A percentile compares a stretch with the other conserved stretches of the same genome.
phyloP scores from a whole-genome alignment of 2,797 vertebrate genomes.

The Scleropages formosus region DNA sequence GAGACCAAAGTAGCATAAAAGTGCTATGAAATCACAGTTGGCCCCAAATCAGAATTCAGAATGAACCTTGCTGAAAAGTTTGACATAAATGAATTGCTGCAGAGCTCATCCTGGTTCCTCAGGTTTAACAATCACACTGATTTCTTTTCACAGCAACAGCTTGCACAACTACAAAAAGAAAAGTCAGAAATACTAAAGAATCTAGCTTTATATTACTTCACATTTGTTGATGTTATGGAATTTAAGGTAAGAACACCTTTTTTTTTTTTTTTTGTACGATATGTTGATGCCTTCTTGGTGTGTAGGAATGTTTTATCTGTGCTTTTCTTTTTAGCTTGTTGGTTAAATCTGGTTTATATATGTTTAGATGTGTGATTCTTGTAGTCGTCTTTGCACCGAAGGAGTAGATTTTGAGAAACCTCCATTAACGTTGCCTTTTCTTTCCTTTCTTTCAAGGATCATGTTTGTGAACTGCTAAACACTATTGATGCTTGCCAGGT shows the following conservation, averaged over 20 bases:
- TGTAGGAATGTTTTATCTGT: background rate
- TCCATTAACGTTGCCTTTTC: background rate
- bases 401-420: background rate
- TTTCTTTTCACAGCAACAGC: constrained; percentile 88
- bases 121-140: constrained; percentile 1
- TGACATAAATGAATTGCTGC: constrained; percentile 1
- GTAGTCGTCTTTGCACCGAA: background rate
- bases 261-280: background rate
- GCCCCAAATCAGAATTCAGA: background rate
- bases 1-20: background rate
- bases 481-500: constrained; percentile 97
- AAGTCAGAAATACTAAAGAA: constrained; percentile 99
- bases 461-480: constrained; percentile 97
- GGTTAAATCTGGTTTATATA: too few species aligned
- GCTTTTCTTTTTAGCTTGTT: too few species aligned
- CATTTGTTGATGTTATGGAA: constrained; percentile 98
- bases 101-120: background rate
- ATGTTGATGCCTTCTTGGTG: background rate
- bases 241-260: constrained; percentile 82
- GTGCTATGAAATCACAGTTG: background rate
- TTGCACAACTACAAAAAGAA: constrained; percentile 97
- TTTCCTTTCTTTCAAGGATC: constrained; percentile 72
- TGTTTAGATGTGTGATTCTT: too few species aligned
- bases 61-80: constrained; percentile 49
- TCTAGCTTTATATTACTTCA: constrained; percentile 98